phyloP scores from a whole-genome alignment of 2,888 invertebrate genomes.

The Piscicola geometra region DNA sequence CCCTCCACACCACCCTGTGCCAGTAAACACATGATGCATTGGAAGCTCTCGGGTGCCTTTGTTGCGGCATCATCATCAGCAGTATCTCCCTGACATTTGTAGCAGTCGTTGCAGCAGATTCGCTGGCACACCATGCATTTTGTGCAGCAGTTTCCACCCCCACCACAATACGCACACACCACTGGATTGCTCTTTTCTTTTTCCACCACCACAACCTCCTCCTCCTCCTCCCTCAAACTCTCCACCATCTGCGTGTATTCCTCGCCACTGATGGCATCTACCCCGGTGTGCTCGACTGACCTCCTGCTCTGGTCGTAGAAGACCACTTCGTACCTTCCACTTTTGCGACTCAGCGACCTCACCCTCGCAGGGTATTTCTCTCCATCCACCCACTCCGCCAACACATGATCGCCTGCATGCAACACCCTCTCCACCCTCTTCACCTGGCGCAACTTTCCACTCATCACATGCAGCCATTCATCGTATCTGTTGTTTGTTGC shows the following conservation, averaged over 20 bases:
- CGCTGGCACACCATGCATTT: not conserved
- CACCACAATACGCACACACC: not conserved
- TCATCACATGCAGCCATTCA: slow-evolving; percentile 22
- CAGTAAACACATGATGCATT: not conserved
- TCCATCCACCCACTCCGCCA: slow-evolving; percentile 8
- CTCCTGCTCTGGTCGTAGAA: not conserved
- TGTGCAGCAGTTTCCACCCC: not conserved
- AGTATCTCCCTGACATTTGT: not conserved
- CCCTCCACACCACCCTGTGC: not conserved
- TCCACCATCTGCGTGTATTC: not conserved
- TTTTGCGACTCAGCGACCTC: not conserved
- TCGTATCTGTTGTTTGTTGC: slow-evolving; percentile 13
- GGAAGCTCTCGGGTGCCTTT: not conserved
- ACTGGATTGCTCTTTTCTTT: no score
- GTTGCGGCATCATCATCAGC: not conserved
- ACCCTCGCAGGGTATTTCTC: slow-evolving; percentile 1
- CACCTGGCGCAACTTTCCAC: not conserved
- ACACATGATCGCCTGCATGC: not conserved
- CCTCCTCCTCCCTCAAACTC: not conserved
- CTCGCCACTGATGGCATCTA: not conserved
- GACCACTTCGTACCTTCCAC: not conserved
- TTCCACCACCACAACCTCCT: not conserved
- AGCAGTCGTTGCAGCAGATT: not conserved
- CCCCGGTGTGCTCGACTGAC: not conserved
- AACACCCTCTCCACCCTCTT: not conserved